Base-by-base conservation (phyloP, 2,797 vertebrate species). In the Scomberomorus guttatus region DNA sequence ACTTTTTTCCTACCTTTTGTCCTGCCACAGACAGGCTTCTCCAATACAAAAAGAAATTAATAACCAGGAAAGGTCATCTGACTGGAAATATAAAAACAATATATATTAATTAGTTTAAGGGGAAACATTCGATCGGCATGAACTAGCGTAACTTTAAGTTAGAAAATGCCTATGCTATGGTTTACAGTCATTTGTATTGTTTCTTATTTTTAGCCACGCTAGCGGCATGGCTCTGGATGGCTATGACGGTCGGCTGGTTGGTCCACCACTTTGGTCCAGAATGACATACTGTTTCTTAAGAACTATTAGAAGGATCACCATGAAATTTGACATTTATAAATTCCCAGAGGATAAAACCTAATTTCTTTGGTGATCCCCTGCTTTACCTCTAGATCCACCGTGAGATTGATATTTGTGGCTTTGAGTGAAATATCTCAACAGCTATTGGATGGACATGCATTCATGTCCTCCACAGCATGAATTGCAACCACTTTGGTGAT, bases 51-150 rank as follows among this genome's bases (percentile, higher is more conserved):
- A 42, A 42, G 12, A 42, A 42, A 42, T 42, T 3, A 44, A 17
- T 71, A 29, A 59, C 1, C 27, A 61, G 51, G 4, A 82, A 67
- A 74, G 54, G 20, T 74, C 34, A 37, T 54, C 6, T 32, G 11
- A 55, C 10, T 65, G 8, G 20, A 29, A 58, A 48, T 46, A 32
- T 63, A 34, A n/a, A 8, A 58, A 15, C 39, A 0, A 79, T 13
- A 56, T 32, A n/a, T 34, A 48, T 48, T 6, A 18, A n/a, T 10
- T 11, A 9, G 11, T 63, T 69, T 15, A 62, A 61, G 14, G 14
- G 9, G 15, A 3, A 39, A 55, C 3, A 56, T 51, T 60, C 6
- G 39, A 39, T 61, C 32, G 24, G 11, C 48, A 60, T 56, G 20
- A 50, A 9, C 14, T 54, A 58, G 15, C 14, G 39, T 10, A 46